Evolutionary conservation across 2,797 vertebrate genomes (phyloP).

Genomic region (Valencia hispanica): DNA sequence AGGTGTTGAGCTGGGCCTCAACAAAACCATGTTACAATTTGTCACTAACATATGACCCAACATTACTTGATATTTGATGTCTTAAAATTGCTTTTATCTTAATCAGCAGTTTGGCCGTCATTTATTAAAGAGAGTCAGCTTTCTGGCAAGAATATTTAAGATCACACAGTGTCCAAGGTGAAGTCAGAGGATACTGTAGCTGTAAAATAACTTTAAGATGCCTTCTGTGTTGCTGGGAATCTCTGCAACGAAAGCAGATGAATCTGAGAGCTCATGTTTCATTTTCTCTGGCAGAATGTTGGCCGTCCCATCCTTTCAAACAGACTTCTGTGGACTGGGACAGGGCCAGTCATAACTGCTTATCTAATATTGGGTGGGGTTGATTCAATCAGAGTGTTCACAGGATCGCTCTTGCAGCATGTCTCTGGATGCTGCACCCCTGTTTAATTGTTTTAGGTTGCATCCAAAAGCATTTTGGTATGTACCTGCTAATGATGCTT

Average conservation of each 20-base stretch:
- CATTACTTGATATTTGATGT: not conserved
- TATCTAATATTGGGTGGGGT: conserved; percentile 10
- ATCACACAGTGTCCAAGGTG: not conserved
- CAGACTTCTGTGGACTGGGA: conserved; percentile 1
- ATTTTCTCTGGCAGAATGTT: conserved; percentile 18
- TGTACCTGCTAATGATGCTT: not conserved
- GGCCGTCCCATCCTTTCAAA: conserved; percentile 1
- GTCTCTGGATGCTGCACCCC: not conserved
- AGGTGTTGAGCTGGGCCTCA: not conserved
- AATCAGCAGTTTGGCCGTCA: not conserved
- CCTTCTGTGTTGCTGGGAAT: conserved; percentile 5
- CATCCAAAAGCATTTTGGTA: conserved; percentile 3
- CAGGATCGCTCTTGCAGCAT: not conserved
- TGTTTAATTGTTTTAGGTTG: conserved; percentile 6
- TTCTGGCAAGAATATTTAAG: not conserved
- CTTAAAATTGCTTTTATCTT: not conserved
- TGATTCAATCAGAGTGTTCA: conserved; percentile 22
- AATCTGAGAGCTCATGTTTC: conserved; percentile 15
- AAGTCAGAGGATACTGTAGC: conserved; percentile 5
- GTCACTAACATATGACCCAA: not conserved
- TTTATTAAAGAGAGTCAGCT: not conserved
- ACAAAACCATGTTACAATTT: not conserved
- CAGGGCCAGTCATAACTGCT: conserved; percentile 3
- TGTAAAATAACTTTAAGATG: conserved; percentile 3
- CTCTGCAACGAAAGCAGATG: not conserved